Evolutionary conservation across 92 coral and sea anemone species (phyloP).

Genomic region (Epizoanthus fatuus): DNA sequence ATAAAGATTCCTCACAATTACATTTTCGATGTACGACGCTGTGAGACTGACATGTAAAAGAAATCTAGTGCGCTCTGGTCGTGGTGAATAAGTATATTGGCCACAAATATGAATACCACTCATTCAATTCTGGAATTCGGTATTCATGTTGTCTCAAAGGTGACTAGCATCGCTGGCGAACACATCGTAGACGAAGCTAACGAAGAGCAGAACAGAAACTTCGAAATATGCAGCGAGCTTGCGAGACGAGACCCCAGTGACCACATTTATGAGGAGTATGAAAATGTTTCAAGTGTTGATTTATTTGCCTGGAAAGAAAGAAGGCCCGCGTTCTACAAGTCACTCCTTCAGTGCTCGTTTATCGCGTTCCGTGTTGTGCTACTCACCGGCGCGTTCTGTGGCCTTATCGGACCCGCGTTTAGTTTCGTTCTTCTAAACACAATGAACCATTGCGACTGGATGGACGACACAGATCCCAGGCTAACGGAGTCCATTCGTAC

Average conservation of each 20-base stretch:
- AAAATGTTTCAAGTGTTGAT: neutral
- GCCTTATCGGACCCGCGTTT: neutral
- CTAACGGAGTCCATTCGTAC: neutral
- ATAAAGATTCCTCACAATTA: neutral
- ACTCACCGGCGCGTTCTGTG: neutral
- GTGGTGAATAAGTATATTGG: neutral
- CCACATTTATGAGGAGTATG: neutral
- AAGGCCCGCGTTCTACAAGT: neutral
- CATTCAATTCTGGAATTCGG: constrained; percentile 11
- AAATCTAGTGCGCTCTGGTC: no score
- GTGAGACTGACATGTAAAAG: neutral
- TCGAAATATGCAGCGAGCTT: neutral
- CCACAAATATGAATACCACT: neutral
- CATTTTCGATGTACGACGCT: neutral
- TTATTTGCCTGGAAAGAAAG: neutral
- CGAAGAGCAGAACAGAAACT: neutral
- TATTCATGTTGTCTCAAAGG: neutral
- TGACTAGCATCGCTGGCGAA: neutral
- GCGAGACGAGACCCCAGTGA: constrained; percentile 13
- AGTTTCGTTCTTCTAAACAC: neutral
- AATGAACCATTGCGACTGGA: constrained; percentile 14
- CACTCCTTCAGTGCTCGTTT: neutral
- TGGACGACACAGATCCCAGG: neutral
- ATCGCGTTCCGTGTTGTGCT: constrained; percentile 4
- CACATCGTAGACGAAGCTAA: constrained; percentile 1